Conservation (phyloP, 2,888 invertebrate species). For the Hesperia comma region DNA sequence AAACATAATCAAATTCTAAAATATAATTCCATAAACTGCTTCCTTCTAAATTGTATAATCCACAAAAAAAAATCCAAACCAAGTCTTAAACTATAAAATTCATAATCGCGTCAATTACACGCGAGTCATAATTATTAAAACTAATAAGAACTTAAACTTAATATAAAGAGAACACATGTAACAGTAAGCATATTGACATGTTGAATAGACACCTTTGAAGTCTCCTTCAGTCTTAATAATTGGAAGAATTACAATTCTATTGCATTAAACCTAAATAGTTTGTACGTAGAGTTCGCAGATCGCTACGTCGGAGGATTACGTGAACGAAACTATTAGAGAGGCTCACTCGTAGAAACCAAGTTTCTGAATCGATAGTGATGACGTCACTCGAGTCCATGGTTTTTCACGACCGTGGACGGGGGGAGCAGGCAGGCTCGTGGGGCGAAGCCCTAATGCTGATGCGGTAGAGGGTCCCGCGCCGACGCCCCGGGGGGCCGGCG, state of each 20-base stretch:
- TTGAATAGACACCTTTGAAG: slow-evolving; percentile 47
- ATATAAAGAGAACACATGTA: slow-evolving; percentile 53
- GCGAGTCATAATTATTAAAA: slow-evolving; percentile 10
- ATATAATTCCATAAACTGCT: neutral
- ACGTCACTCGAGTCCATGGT: slow-evolving; percentile 55
- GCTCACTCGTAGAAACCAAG: slow-evolving; percentile 41
- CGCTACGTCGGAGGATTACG: slow-evolving; percentile 20
- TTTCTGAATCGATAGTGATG: slow-evolving; percentile 33
- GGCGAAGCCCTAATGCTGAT: slow-evolving; percentile 62
- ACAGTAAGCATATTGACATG: slow-evolving; percentile 37
- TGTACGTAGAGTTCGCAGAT: slow-evolving; percentile 53
- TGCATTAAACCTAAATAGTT: slow-evolving; percentile 52
- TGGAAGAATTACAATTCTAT: slow-evolving; percentile 43
- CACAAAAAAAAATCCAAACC: neutral
- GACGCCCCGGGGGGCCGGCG: slow-evolving; percentile 52
- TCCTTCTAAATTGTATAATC: neutral
- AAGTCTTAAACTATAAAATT: slow-evolving; percentile 1
- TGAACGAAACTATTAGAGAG: slow-evolving; percentile 25
- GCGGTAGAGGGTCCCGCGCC: slow-evolving; percentile 54
- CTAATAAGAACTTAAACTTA: slow-evolving; percentile 26
- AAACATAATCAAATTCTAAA: neutral
- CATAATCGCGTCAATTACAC: neutral
- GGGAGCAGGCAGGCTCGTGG: slow-evolving; percentile 50
- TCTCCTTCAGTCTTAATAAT: slow-evolving; percentile 63
- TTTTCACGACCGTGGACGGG: slow-evolving; percentile 71